These are phyloP conservation scores for Morinoia aosen DNA, from an alignment of 2,888 invertebrate species.

Conservation along the genomic window DNA sequence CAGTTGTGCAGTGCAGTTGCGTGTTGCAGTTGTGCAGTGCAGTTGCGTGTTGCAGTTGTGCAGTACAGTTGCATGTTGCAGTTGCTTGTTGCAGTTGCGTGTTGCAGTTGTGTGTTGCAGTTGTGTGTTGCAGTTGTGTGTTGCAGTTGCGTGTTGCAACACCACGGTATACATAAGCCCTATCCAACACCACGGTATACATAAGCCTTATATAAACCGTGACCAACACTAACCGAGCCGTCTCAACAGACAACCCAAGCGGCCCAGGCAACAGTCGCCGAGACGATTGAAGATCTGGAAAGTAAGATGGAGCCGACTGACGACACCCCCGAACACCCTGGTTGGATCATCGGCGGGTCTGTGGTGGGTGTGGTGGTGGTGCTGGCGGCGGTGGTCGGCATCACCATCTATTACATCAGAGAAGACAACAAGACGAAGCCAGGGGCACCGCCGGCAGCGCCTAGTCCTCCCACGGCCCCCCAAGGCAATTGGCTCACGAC, in stretches of 20 bases:
- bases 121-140: too few species aligned
- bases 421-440: neutral
- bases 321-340: neutral
- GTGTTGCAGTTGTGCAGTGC: too few species aligned
- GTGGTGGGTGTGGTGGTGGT: neutral
- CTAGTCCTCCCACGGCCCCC: neutral
- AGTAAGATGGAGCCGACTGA: neutral
- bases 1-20: too few species aligned
- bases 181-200: too few species aligned
- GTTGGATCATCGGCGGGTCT: conserved; percentile 16
- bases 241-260: neutral
- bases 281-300: neutral
- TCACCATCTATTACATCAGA: neutral
- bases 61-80: too few species aligned
- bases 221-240: neutral
- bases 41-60: too few species aligned
- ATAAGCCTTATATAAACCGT: too few species aligned
- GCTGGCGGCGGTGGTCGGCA: neutral
- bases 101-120: too few species aligned
- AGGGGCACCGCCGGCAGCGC: neutral
- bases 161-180: too few species aligned
- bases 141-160: too few species aligned
- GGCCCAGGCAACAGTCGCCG: neutral
- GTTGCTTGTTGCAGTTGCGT: too few species aligned
- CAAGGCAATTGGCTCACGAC: too few species aligned